phyloP scores from a whole-genome alignment of 2,888 invertebrate species.

The Pyrrhia umbra region DNA sequence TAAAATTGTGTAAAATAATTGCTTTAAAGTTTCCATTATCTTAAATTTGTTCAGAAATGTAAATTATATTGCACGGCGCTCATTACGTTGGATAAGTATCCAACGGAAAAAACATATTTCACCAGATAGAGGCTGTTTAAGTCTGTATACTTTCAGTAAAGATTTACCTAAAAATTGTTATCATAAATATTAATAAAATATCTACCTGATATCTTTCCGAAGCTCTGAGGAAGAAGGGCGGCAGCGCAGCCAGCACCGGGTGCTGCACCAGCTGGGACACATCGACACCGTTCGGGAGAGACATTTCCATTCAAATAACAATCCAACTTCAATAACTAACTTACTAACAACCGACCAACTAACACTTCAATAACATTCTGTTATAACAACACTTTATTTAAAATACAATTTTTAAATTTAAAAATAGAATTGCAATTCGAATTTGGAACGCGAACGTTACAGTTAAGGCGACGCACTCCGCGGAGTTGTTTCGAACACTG shows the following conservation, averaged over 20 bases:
- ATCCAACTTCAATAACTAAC: constrained; percentile 56
- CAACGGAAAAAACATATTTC: background rate
- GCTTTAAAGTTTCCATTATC: no score
- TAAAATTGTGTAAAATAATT: no score
- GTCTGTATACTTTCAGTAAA: background rate
- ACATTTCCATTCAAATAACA: constrained; percentile 91
- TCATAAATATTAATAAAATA: constrained; percentile 30
- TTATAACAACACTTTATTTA: constrained; percentile 46
- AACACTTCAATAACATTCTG: constrained; percentile 59
- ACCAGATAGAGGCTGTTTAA: background rate
- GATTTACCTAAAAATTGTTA: background rate
- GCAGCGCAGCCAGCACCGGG: constrained; percentile 95
- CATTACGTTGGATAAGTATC: no score
- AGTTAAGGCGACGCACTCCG: constrained; percentile 76
- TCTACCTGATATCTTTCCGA: constrained; percentile 96
- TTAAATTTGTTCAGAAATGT: no score
- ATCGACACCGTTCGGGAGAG: constrained; percentile 95
- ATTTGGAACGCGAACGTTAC: constrained; percentile 67
- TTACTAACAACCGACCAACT: constrained; percentile 47
- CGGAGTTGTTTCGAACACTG: constrained; percentile 84
- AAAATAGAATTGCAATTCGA: constrained; percentile 45
- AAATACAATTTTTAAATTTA: constrained; percentile 49
- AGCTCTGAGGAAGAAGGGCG: constrained; percentile 96
- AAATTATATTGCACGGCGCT: no score
- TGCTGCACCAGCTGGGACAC: constrained; percentile 96